These are phyloP conservation scores for Ambastaia sidthimunki DNA, from an alignment of 2,797 vertebrate genomes.

Conservation along the genomic window DNA sequence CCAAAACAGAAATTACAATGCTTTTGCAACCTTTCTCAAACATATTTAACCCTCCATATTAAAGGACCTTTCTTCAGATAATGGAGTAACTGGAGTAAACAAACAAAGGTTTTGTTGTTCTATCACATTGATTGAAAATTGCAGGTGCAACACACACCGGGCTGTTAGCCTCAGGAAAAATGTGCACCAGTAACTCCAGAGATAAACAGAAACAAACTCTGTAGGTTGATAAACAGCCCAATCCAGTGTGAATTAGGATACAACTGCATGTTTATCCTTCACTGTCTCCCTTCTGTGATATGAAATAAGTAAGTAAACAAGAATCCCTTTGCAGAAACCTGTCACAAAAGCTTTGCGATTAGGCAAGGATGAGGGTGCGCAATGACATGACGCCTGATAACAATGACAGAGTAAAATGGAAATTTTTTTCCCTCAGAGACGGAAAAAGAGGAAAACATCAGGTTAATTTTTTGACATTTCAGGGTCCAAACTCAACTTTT, in stretches of 20 bases:
- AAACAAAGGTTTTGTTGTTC: not conserved
- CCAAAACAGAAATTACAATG: not conserved
- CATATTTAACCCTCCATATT: not conserved
- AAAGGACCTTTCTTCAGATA: not conserved
- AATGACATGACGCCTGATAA: conserved; percentile 55
- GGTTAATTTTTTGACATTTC: conserved; percentile 41
- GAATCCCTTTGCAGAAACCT: conserved; percentile 43
- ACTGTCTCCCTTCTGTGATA: conserved; percentile 40
- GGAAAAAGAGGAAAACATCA: conserved; percentile 8
- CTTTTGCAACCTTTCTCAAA: not conserved
- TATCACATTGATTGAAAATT: conserved; percentile 16
- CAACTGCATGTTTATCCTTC: conserved; percentile 42
- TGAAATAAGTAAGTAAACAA: conserved; percentile 53
- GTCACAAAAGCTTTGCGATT: conserved; percentile 58
- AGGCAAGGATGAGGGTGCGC: conserved; percentile 43
- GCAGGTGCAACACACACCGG: conserved; percentile 12
- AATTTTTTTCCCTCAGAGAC: conserved; percentile 26
- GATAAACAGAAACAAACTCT: conserved; percentile 40
- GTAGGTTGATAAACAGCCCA: conserved; percentile 41
- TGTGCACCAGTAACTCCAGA: conserved; percentile 33
- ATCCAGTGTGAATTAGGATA: conserved; percentile 39
- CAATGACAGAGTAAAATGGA: conserved; percentile 53
- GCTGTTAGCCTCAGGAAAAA: conserved; percentile 29
- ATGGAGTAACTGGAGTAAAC: conserved; percentile 1
- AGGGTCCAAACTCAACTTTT: not conserved